Evolutionary conservation across 2,797 vertebrate species (phyloP), one percentile per base, ranked within the genome.

Genomic region (Menidia menidia): DNA sequence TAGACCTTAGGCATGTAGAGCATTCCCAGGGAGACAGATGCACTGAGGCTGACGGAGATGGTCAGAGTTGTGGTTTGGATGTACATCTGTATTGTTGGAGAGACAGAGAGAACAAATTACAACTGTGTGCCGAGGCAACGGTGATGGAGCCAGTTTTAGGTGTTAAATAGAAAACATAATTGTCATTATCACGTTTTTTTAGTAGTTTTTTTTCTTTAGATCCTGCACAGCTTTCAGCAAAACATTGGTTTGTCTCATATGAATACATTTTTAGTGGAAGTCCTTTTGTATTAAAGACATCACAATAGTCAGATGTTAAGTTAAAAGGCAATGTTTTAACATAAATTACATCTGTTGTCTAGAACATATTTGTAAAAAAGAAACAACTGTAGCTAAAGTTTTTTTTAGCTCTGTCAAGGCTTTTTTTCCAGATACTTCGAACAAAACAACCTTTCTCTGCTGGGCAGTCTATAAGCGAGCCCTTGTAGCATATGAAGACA

Each of bases 1-100:
- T 98, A 98, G 88, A 98, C 97, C 92, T 98, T 98, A 64, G 97
- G 97, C 96, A 98, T 96, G 93, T 98, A 98, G 88, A 98, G 97
- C 97, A 98, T 97, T 80, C 97, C 97, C 91, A 98, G 95, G 60
- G 97, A 97, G 86, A 98, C 97, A 0, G 96, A 98, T 56, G 97
- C 97, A 85, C 97, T 98, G 87, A 98, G 95, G 90, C 96, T 98
- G 77, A 98, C 96, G 0, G 97, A 98, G 87, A 98, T 96, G 74
- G 97, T 98, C 92, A 98, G 93, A 31, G 97, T 97, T 55, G 96
- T 98, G 55, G 96, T 98, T 93, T 98, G 97, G 94, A 98, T 98
- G 82, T 98, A 97, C 94, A 98, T 95, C 97, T 98, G 94, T 56
- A 83, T 64, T 58, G 39, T 43, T 35, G 30, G 78, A 59, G 59